Evolutionary conservation across 1,140 invertebrate genomes (phyloP).

Genomic region (Leucophenga varia): DNA sequence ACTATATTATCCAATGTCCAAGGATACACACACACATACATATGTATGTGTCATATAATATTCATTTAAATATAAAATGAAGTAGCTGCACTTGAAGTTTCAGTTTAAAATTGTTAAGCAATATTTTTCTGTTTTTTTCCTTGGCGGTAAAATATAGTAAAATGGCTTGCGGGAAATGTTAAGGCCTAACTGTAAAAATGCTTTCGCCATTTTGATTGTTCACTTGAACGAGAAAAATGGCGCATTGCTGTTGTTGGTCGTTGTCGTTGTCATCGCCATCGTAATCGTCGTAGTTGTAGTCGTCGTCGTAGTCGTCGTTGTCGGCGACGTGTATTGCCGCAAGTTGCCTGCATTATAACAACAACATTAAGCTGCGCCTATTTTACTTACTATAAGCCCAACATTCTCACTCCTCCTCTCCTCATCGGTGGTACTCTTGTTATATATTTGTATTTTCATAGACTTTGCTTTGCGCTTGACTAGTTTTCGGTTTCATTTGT

Average conservation of each 20-base stretch:
- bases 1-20: too few relatives aligned
- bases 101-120: conserved; percentile 41
- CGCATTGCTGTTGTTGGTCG: conserved; percentile 46
- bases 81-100: too few relatives aligned
- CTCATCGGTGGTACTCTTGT: neutral
- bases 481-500: too few relatives aligned
- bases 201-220: too few relatives aligned
- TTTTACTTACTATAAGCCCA: neutral
- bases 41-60: too few relatives aligned
- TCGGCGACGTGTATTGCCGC: too few relatives aligned
- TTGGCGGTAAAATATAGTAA: conserved; percentile 19
- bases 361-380: conserved; percentile 36
- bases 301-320: conserved; percentile 15
- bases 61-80: conserved; percentile 25
- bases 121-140: too few relatives aligned
- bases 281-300: conserved; percentile 9
- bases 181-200: too few relatives aligned
- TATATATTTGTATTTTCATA: conserved; percentile 14
- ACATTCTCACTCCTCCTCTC: neutral
- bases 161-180: conserved; percentile 41
- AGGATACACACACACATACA: too few relatives aligned
- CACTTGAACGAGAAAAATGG: conserved; percentile 44
- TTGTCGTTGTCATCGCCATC: conserved; percentile 15
- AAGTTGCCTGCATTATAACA: conserved; percentile 50
- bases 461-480: neutral